Evolutionary conservation across 2,113 vertebrate species (phyloP), one percentile per base, ranked within the genome.

Genomic region (Eublepharis macularius): DNA sequence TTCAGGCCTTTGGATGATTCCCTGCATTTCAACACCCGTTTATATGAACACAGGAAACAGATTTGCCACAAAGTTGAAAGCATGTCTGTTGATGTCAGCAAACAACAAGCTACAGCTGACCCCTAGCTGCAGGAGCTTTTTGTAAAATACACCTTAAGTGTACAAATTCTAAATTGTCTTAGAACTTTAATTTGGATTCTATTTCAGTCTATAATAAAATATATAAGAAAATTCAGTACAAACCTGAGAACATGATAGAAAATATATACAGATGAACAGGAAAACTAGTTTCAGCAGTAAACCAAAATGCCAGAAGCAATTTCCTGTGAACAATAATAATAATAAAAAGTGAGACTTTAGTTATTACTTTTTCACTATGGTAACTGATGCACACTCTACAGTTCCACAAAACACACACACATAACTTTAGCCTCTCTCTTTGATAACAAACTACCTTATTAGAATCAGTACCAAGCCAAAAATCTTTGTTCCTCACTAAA

Each of bases 231-330:
- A 82, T 54, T 80, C 76, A 73, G 63, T 88, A 95, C 97, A 85
- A 92, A 99, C 99, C 98, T 99, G 97, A 92, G 98, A 98, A 94
- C 97, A 97, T 19, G 98, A 97, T 94, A 99, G 97, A 92, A 97
- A 94, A 94, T 97, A 98, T 94, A 99, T 98, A 88, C 97, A 97
- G n/a, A 97, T 80, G 86, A 99, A 96, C 83, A 99, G 96, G 91
- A 92, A 95, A 74, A 96, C 89, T 76, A 99, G 91, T 93, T 99
- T 99, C 79, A 97, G 80, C 87, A 99, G 92, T 54, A 99, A 92
- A 69, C 96, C 98, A 41, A 98, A 91, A 91, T 99, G 96, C 98
- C 98, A 99, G 45, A 98, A 92, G 86, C 96, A 96, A 87, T 95
- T 98, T 65, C 96, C 99, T 99, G 95, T 81, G 84, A 93, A 90